Base-by-base conservation (phyloP, 2,888 invertebrate species). In the Halictus ligatus region DNA sequence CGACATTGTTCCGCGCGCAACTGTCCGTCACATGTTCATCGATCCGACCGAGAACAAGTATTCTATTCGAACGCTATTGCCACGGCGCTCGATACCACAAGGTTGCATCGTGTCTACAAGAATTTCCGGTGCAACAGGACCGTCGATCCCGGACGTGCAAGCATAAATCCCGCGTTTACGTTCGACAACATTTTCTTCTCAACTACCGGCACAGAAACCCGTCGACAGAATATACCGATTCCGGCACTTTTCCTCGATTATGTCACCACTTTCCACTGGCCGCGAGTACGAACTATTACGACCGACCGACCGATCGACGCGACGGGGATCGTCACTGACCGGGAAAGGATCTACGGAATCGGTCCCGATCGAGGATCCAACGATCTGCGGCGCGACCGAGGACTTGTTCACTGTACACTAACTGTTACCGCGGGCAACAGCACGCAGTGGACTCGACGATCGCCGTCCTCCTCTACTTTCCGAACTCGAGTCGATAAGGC, bases 351-450 rank as follows among this genome's bases (percentile, higher is more conserved):
- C 46, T 75, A 35, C 76, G 46, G 72, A 67, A 73, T 67, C 83
- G 83, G 46, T 82, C 83, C 50, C 83, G 83, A 84, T 81, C 74
- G 58, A 71, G 40, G 29, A 58, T 84, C 67, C 43, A 58, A 25
- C 50, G 60, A 29, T 80, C 78, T 64, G 35, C 35, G 58, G 64
- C 76, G 71, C 58, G 12, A 84, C 67, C 76, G 60, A 80, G 78
- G 78, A 75, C 84, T 83, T 78, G 78, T 91, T 91, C 92, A 91
- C 94, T 93, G 87, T 87, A 89, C 92, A 92, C 89, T 91, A 89
- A 89, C 92, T 90, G 91, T 94, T 93, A 92, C 94, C 87, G 71
- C 75, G 58, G 78, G 93, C 92, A 93, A 93, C 92, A 89, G 91
- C 88, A 90, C 90, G 92, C 86, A 94, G 94, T 89, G 93, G 91